Conservation (phyloP, 2,888 invertebrate species). For the Crepidodera aurea region DNA sequence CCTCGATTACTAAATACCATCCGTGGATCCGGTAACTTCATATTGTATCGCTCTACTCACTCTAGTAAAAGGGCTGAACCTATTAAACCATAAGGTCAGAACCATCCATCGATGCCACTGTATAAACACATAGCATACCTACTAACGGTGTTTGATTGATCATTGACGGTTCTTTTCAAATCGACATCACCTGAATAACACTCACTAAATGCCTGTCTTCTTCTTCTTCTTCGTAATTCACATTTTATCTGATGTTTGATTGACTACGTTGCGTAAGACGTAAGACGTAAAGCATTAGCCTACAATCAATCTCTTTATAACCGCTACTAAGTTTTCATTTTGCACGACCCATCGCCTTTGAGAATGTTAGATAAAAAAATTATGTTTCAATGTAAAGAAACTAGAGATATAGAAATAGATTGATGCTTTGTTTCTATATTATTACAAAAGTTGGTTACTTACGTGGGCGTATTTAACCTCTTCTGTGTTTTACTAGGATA, state of each 20-base stretch:
- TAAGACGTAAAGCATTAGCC: conserved; percentile 18
- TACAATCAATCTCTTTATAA: conserved; percentile 7
- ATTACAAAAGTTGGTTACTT: too few relatives aligned
- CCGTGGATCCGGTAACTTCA: too few relatives aligned
- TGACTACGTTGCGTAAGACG: conserved; percentile 31
- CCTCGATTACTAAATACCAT: too few relatives aligned
- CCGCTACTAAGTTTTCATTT: conserved; percentile 15
- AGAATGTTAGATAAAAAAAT: too few relatives aligned
- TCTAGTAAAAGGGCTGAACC: not conserved
- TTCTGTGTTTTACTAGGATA: too few relatives aligned
- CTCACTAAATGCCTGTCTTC: conserved; percentile 38
- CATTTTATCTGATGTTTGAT: conserved; percentile 39
- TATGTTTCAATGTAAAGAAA: too few relatives aligned
- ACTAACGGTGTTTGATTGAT: conserved; percentile 46
- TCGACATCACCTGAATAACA: conserved; percentile 45
- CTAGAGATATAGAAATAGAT: too few relatives aligned
- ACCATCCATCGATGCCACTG: not conserved
- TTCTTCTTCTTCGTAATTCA: conserved; percentile 36
- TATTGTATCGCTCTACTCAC: too few relatives aligned
- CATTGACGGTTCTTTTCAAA: conserved; percentile 45
- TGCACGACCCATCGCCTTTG: conserved; percentile 5
- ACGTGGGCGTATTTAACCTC: too few relatives aligned
- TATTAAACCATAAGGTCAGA: not conserved
- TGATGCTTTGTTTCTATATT: too few relatives aligned
- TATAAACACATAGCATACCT: conserved; percentile 34